Evolutionary conservation across 2,888 invertebrate species (phyloP), one percentile per base, ranked within the genome.

Genomic region (Malthinus flaveolus): DNA sequence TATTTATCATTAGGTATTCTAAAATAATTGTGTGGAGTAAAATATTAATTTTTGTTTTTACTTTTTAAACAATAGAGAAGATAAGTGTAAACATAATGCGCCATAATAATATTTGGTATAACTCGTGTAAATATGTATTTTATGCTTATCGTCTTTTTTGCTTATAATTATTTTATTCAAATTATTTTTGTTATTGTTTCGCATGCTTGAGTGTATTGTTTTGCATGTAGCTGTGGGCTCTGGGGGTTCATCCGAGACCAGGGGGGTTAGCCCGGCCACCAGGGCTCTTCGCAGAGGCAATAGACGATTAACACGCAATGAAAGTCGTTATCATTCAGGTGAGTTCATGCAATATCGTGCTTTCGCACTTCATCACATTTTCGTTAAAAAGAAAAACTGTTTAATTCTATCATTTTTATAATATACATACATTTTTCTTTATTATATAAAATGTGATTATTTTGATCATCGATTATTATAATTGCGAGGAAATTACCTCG

Each of bases 301-400:
- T 82, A 84, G 95, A 66, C 84, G 95, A 71, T 88, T 95, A 72
- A 95, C 96, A 68, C 85, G 95, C 76, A 95, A 95, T 83, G 95
- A 96, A 83, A 93, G 92, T 82, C 87, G 95, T 75, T 96, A 95
- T 81, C 95, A 96, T 81, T 95, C 95, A 81, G 96, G 96, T 95
- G 86, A 86, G 89, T 85, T 78, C 77, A 62, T 62, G 50, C 53
- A 51, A 42, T 49, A 35, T 52, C 55, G 45, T 56, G 56, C 55
- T 55, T 59, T 56, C 5, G 23, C 23, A 23, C 23, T 57, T 52
- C 57, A 52, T 54, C 32, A 47, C 51, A 60, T 50, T 58, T 46
- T 42, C 51, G 49, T 57, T 39, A 5, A 36, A 39, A 8, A 23
- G 23, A 23, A 23, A 23, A 23, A 23, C 23, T 23, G 23, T 23